Percentiles rank a stretch among this genome's conserved stretches.
These are phyloP conservation scores for Drosophila ananassae DNA, from an alignment of 1,140 invertebrate genomes.

Conservation along the genomic window DNA sequence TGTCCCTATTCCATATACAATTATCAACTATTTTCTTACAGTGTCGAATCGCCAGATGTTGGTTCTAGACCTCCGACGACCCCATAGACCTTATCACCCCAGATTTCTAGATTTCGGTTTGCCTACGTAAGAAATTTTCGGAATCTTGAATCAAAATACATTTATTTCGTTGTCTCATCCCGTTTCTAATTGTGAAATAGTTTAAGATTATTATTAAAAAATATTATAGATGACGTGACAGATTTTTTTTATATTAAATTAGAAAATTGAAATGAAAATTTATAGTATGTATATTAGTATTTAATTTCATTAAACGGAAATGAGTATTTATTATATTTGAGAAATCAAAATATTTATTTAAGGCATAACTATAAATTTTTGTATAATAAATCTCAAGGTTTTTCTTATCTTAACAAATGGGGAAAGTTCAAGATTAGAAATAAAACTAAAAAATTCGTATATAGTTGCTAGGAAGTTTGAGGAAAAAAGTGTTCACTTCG, in stretches of 20 bases:
- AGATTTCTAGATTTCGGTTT: slow-evolving; percentile 6
- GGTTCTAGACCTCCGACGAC: slow-evolving; percentile 7
- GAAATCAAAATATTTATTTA: background rate
- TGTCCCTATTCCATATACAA: background rate
- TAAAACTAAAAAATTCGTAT: background rate
- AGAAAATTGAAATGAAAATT: slow-evolving; percentile 1
- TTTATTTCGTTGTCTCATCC: background rate
- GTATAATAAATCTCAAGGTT: slow-evolving; percentile 14
- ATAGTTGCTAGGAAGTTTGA: background rate
- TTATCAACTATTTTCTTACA: background rate
- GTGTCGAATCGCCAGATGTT: slow-evolving; percentile 26
- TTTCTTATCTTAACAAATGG: slow-evolving; percentile 13
- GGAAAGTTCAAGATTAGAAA: slow-evolving; percentile 18
- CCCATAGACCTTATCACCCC: slow-evolving; percentile 15
- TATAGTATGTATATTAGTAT: background rate
- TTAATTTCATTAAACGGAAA: background rate
- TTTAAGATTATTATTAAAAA: background rate
- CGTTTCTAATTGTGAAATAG: background rate
- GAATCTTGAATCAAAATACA: slow-evolving; percentile 1
- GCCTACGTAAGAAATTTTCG: slow-evolving; percentile 1
- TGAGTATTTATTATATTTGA: background rate
- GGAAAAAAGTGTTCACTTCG: background rate
- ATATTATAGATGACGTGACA: background rate
- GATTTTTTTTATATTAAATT: background rate
- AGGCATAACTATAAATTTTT: background rate